A percentile compares a stretch with the other conserved stretches of the same genome.
phyloP scores from a whole-genome alignment of 2,888 invertebrate genomes.

The Lepidochitona cinerea region DNA sequence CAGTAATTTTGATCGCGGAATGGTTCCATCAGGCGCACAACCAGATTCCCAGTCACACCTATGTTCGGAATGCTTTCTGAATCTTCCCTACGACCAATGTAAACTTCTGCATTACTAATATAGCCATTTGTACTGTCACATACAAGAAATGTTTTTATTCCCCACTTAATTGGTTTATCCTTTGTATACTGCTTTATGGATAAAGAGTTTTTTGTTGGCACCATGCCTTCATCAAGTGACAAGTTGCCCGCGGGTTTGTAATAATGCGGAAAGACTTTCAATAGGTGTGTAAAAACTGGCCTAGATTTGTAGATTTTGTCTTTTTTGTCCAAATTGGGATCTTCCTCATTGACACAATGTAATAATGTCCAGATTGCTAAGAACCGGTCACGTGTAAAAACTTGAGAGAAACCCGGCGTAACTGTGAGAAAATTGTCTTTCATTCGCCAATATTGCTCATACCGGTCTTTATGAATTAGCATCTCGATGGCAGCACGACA shows the following conservation, averaged over 20 bases:
- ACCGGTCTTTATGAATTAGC: slow-evolving; percentile 13
- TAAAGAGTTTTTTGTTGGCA: slow-evolving; percentile 16
- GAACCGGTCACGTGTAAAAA: slow-evolving; percentile 23
- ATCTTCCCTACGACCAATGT: background rate
- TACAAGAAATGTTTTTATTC: slow-evolving; percentile 20
- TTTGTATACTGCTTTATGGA: slow-evolving; percentile 24
- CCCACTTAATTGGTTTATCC: slow-evolving; percentile 19
- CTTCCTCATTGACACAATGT: slow-evolving; percentile 24
- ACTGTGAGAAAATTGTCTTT: slow-evolving; percentile 18
- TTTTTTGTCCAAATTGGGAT: slow-evolving; percentile 18
- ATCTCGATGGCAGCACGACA: slow-evolving; percentile 19
- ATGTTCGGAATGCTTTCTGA: no score
- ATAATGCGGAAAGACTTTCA: slow-evolving; percentile 17
- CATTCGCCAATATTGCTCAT: slow-evolving; percentile 19
- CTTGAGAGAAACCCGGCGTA: slow-evolving; percentile 24
- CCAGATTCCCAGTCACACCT: slow-evolving; percentile 20
- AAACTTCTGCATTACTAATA: slow-evolving; percentile 6
- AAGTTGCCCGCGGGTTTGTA: slow-evolving; percentile 15
- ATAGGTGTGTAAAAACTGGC: slow-evolving; percentile 16
- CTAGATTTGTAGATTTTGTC: slow-evolving; percentile 26
- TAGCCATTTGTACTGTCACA: slow-evolving; percentile 22
- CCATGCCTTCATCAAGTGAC: slow-evolving; percentile 27
- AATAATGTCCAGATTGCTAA: slow-evolving; percentile 23
- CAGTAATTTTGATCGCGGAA: no score
- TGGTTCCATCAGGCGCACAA: slow-evolving; percentile 16